A percentile compares a stretch with the other conserved stretches of the same genome.
phyloP scores from a whole-genome alignment of 2,113 vertebrate genomes.

The Orthonyx spaldingii region DNA sequence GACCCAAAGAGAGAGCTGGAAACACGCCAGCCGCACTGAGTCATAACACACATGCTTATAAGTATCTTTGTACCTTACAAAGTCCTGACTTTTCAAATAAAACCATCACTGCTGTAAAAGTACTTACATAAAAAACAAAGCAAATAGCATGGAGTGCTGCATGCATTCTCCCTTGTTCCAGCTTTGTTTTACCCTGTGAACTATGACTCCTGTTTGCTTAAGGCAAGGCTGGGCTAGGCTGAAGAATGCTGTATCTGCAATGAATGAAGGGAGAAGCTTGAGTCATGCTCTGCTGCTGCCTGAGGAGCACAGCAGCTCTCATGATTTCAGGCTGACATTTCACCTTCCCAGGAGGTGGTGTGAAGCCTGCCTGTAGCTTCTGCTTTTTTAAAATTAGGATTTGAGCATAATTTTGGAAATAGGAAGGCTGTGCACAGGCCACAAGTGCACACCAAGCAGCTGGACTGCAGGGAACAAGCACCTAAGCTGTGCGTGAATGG shows the following conservation, averaged over 20 bases:
- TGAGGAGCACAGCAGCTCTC: background rate
- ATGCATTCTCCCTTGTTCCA: background rate
- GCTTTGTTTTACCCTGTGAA: background rate
- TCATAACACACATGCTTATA: slow-evolving; percentile 31
- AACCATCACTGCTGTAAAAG: slow-evolving; percentile 27
- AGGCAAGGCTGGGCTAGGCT: background rate
- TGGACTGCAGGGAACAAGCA: background rate
- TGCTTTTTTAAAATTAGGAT: background rate
- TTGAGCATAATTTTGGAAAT: background rate
- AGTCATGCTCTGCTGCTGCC: background rate
- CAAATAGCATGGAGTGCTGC: background rate
- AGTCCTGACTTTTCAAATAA: slow-evolving; percentile 43
- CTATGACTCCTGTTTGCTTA: slow-evolving; percentile 40
- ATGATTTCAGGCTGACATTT: background rate
- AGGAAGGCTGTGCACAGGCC: background rate
- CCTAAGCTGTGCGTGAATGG: background rate
- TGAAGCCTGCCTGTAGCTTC: background rate
- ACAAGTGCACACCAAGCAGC: background rate
- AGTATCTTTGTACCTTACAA: slow-evolving; percentile 42
- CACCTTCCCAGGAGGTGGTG: background rate
- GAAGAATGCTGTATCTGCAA: background rate
- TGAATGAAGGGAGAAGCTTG: background rate
- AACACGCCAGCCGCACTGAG: background rate
- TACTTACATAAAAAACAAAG: slow-evolving; percentile 48
- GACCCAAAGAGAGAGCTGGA: slow-evolving; percentile 49